Base-by-base conservation (phyloP, 2,113 vertebrate genomes). In the Pandion haliaetus region DNA sequence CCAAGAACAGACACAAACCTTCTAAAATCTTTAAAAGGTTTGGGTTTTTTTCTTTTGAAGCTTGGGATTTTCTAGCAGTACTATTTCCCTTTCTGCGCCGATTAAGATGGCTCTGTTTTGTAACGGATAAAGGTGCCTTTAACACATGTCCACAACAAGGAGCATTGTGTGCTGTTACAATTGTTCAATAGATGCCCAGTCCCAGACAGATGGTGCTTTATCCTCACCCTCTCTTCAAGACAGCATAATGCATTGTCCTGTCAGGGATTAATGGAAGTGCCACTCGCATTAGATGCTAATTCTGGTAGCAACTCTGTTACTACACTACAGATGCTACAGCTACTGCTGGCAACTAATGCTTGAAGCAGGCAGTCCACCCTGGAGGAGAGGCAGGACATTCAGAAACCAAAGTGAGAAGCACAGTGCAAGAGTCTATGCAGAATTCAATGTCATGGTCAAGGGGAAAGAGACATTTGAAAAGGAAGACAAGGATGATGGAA, bases 181-280 rank as follows among this genome's bases (percentile, higher is more conserved):
- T 45, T 89, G 79, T 81, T 94, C 63, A 63, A 49, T 71, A 94
- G 59, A 88, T 74, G 76, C 32, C 63, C 79, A 81, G 74, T 50
- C 50, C 44, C 82, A 88, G 63, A 86, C 90, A 96, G 92, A 92
- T 73, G 85, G 88, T 93, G 55, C 76, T 96, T 92, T 92, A 96
- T 81, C 72, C 81, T 82, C 76, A 86, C 82, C 20, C 71, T 31
- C 71, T 96, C 71, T 83, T 94, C 90, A 96, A 73, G 67, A 42
- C 63, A 93, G 45, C 20, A 62, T 77, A 95, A 88, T 83, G 63
- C 31, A 62, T 83, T 94, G 92, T 81, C 71, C 79, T 29, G 10
- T 70, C 58, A 92, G 67, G 67, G 55, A 97, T 86, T 94, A 95
- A 93, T 86, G 61, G 63, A 95, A 92, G 57, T 82, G 80, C n/a